Conservation (phyloP, 1,140 invertebrate genomes). For the Lamellibrachia luymesi region DNA sequence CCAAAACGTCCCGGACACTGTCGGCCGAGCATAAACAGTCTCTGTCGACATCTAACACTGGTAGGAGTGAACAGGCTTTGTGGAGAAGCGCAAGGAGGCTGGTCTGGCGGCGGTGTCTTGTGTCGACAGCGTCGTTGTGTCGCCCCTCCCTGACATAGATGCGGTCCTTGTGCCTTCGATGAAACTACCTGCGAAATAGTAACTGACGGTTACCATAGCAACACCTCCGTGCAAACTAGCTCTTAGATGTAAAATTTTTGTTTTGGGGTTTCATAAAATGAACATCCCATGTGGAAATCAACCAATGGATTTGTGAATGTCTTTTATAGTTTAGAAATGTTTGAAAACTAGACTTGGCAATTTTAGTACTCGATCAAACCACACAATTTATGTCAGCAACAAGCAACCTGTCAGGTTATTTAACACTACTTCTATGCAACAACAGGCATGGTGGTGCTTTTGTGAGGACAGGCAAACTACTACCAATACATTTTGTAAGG, state of each 20-base stretch:
- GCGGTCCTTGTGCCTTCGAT: neutral
- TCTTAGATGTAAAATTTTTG: neutral
- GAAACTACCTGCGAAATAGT: neutral
- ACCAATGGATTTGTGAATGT: neutral
- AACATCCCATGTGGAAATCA: neutral
- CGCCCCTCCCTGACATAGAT: neutral
- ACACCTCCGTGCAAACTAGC: neutral
- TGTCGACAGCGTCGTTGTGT: neutral
- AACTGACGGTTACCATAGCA: neutral
- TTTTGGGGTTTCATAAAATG: neutral
- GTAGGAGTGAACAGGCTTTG: neutral
- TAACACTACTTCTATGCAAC: too few species aligned
- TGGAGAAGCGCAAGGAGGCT: neutral
- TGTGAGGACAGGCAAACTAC: too few species aligned
- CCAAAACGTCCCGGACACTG: neutral
- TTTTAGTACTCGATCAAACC: neutral
- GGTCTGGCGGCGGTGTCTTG: neutral
- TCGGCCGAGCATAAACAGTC: neutral
- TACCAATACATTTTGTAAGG: too few species aligned
- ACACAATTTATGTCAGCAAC: neutral
- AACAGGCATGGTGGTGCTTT: too few species aligned
- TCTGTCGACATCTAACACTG: neutral
- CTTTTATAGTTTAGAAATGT: neutral
- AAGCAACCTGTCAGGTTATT: neutral
- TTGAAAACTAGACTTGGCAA: neutral